phyloP scores from a whole-genome alignment of 2,888 invertebrate species.

The Troglohyphantes excavatus region DNA sequence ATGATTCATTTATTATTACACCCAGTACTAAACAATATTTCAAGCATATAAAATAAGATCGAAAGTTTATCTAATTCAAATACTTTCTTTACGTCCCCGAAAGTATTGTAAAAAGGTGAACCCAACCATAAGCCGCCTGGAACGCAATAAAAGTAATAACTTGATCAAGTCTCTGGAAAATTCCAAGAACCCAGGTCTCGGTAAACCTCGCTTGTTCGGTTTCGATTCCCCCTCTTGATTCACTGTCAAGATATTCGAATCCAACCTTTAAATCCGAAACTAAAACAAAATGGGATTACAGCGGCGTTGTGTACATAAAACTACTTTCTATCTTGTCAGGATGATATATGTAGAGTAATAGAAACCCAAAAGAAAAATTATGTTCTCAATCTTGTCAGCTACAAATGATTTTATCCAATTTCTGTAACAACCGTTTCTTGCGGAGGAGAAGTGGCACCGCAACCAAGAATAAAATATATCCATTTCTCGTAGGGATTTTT shows the following conservation, averaged over 20 bases:
- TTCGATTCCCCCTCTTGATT: slow-evolving; percentile 2
- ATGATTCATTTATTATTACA: no score
- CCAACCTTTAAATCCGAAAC: slow-evolving; percentile 57
- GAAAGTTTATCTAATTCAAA: no score
- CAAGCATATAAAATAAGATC: no score
- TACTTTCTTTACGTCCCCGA: no score
- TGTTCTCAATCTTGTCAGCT: slow-evolving; percentile 73
- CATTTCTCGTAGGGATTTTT: background rate
- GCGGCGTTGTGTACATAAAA: slow-evolving; percentile 53
- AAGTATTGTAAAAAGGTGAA: no score
- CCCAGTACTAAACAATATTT: no score
- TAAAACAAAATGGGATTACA: slow-evolving; percentile 50
- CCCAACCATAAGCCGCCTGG: no score
- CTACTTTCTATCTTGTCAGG: slow-evolving; percentile 61
- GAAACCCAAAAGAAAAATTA: slow-evolving; percentile 60
- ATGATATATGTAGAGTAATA: slow-evolving; percentile 68
- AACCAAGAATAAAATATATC: slow-evolving; percentile 34
- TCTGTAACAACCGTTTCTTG: slow-evolving; percentile 54
- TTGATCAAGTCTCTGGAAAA: no score
- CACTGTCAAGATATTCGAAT: slow-evolving; percentile 9
- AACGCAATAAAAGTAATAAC: no score
- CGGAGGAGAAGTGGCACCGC: slow-evolving; percentile 18
- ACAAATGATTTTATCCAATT: slow-evolving; percentile 76
- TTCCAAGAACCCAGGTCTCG: no score
- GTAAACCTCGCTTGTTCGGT: no score